Conservation (phyloP, 2,797 vertebrate species). For the Eulemur albifrons region DNA sequence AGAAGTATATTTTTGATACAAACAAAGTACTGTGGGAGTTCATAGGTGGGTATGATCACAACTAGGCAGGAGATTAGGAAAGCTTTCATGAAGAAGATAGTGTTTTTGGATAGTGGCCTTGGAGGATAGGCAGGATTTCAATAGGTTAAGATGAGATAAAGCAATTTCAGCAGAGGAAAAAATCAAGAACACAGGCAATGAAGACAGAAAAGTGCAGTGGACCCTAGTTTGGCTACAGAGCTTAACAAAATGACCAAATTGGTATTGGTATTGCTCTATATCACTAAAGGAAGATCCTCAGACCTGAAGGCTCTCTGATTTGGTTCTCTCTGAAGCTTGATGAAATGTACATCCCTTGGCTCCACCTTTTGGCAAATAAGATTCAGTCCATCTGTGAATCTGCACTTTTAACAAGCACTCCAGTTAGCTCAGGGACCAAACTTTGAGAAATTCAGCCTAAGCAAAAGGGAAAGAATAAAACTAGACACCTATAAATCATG, state of each 20-base stretch:
- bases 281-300: background rate
- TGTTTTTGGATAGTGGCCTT: background rate
- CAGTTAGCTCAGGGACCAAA: background rate
- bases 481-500: background rate
- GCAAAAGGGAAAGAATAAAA: constrained; percentile 13
- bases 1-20: background rate
- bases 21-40: background rate
- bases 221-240: background rate
- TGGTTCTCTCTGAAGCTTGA: background rate
- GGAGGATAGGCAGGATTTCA: background rate
- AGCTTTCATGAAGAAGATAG: background rate
- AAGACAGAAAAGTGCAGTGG: background rate
- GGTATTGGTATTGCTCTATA: background rate
- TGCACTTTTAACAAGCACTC: background rate
- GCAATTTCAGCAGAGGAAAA: background rate
- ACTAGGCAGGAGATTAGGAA: background rate
- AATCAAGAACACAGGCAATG: background rate
- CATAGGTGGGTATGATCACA: background rate
- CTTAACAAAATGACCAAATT: background rate
- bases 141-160: background rate
- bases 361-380: background rate
- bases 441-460: background rate
- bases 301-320: background rate
- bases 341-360: background rate
- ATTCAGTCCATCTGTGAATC: background rate